phyloP scores from a whole-genome alignment of 37 sponge, comb jelly and placozoan species.

The Eunapius fragilis region DNA sequence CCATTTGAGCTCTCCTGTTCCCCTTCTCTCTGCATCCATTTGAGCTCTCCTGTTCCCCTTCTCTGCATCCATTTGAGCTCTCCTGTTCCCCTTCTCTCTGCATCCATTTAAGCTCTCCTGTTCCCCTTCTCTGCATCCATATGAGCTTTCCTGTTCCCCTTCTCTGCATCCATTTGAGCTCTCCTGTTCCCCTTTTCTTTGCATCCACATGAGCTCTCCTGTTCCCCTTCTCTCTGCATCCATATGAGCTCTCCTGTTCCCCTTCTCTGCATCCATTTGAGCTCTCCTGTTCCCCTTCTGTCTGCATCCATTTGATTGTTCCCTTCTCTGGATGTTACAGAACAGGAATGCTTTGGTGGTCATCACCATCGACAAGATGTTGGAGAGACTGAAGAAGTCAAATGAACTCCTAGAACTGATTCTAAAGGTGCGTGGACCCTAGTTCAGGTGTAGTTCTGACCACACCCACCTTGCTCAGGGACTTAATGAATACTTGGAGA shows the following conservation, averaged over 20 bases:
- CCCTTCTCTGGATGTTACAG: constrained; percentile 13
- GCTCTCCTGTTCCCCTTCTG: background rate
- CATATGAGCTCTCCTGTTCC: background rate
- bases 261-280: background rate
- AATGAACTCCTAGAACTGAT: constrained; percentile 97
- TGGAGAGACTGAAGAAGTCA: constrained; percentile 92
- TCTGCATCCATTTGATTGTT: background rate
- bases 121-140: no score
- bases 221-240: background rate
- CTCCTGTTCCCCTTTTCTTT: no score
- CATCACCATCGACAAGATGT: constrained; percentile 91
- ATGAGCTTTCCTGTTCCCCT: no score
- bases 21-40: no score
- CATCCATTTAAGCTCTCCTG: no score
- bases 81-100: no score
- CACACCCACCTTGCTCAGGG: constrained; percentile 46
- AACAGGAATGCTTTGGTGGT: constrained; percentile 94
- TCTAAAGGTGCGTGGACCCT: constrained; percentile 51
- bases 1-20: no score
- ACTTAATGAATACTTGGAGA: constrained; percentile 99
- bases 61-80: no score
- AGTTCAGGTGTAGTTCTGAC: background rate
- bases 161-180: no score
- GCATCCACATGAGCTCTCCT: no score
- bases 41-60: no score